A percentile compares a stretch with the other conserved stretches of the same genome.
Conservation (phyloP, 2,888 invertebrate species). For the Fissipunctia ypsillon region DNA sequence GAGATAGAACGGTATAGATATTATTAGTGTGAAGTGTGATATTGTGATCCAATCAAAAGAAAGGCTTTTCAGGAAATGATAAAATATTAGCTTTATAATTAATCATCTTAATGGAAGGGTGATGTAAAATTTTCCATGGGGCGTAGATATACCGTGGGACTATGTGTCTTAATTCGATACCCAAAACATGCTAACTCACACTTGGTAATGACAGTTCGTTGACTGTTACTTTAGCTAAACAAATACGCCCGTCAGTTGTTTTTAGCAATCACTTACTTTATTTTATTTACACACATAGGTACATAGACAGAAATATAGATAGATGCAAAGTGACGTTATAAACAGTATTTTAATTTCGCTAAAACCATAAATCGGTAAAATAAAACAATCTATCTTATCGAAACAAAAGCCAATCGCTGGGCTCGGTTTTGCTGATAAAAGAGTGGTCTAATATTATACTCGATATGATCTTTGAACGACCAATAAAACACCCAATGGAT, state of each 20-base stretch:
- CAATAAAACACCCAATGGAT: constrained; percentile 5
- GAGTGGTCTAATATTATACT: constrained; percentile 22
- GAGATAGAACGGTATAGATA: too few species aligned
- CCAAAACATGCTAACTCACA: constrained; percentile 64
- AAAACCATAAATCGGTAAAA: constrained; percentile 27
- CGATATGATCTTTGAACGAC: constrained; percentile 15
- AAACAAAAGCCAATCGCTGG: constrained; percentile 29
- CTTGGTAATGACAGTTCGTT: constrained; percentile 58
- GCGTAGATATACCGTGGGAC: constrained; percentile 15
- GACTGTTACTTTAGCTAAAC: constrained; percentile 16
- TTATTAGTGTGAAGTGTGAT: too few species aligned
- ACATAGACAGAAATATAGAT: too few species aligned
- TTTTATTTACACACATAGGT: not conserved
- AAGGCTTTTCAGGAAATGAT: constrained; percentile 23
- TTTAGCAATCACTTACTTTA: constrained; percentile 8
- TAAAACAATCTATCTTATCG: constrained; percentile 19
- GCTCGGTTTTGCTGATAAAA: constrained; percentile 14
- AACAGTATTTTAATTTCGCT: too few species aligned
- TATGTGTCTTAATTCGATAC: constrained; percentile 43
- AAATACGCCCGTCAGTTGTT: constrained; percentile 20
- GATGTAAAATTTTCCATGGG: constrained; percentile 23
- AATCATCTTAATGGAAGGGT: constrained; percentile 43
- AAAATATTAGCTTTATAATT: constrained; percentile 23
- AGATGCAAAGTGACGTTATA: not conserved
- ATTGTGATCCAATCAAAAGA: constrained; percentile 14